A percentile compares a stretch with the other conserved stretches of the same genome.
Conservation (phyloP, 30 jellyfish, hydroid and myxozoan genomes). For the Aurelia coerulea region DNA sequence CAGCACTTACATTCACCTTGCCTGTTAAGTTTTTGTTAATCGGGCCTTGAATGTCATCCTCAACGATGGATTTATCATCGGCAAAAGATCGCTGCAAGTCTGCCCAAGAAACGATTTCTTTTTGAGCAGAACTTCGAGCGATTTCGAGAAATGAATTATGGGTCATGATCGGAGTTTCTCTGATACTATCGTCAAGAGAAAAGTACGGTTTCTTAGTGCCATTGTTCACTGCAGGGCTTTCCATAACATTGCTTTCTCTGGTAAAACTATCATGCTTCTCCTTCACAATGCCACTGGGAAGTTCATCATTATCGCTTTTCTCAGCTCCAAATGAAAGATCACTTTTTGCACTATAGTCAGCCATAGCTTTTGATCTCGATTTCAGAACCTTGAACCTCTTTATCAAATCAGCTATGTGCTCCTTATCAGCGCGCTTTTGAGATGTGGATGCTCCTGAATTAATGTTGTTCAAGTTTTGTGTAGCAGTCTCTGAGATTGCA, state of each 20-base stretch:
- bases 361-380: slow-evolving; percentile 12
- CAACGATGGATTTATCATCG: neutral
- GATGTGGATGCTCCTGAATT: neutral
- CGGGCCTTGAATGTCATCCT: neutral
- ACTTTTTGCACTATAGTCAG: neutral
- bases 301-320: neutral
- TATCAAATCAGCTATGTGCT: slow-evolving; percentile 17
- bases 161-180: neutral
- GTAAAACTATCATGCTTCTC: neutral
- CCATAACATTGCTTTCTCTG: neutral
- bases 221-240: neutral
- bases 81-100: slow-evolving; percentile 24
- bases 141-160: slow-evolving; percentile 36
- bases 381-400: slow-evolving; percentile 31
- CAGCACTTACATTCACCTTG: neutral
- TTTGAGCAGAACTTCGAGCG: slow-evolving; percentile 50
- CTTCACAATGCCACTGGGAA: neutral
- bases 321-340: neutral
- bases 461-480: too few relatives aligned
- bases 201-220: neutral
- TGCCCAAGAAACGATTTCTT: slow-evolving; percentile 52
- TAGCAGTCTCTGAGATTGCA: too few relatives aligned
- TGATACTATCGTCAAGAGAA: neutral
- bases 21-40: neutral
- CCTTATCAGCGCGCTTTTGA: neutral